Conservation (phyloP, 2,888 invertebrate species). For the Pogonocherus hispidulus region DNA sequence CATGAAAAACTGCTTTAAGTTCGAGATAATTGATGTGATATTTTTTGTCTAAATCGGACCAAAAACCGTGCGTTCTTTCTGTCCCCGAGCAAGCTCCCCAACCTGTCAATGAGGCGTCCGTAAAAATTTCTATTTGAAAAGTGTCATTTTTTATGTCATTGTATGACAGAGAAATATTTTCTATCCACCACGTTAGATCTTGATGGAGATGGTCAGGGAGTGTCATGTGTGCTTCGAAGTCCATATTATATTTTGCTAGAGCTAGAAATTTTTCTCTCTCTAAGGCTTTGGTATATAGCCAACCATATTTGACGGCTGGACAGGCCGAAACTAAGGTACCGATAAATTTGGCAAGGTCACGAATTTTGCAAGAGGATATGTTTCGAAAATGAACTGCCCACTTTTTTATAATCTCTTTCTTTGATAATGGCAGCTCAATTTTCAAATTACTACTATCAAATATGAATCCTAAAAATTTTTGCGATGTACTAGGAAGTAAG, state of each 20-base stretch:
- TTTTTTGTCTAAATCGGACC: not conserved
- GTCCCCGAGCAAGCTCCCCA: not conserved
- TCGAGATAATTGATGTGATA: not conserved
- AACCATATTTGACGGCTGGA: slow-evolving; percentile 25
- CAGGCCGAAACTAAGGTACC: slow-evolving; percentile 27
- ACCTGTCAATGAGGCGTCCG: slow-evolving; percentile 30
- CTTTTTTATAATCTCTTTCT: slow-evolving; percentile 1
- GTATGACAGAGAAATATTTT: not conserved
- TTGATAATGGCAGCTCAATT: slow-evolving; percentile 11
- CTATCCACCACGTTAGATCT: slow-evolving; percentile 28
- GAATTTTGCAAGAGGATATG: not conserved
- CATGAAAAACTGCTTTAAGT: not conserved
- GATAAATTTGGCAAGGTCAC: slow-evolving; percentile 20
- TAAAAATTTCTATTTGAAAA: slow-evolving; percentile 36
- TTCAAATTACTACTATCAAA: not conserved
- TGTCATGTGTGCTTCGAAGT: slow-evolving; percentile 18
- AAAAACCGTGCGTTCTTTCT: not conserved
- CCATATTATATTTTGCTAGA: slow-evolving; percentile 19
- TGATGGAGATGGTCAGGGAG: not conserved
- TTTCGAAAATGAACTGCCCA: not conserved
- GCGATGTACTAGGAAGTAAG: slow-evolving; percentile 15
- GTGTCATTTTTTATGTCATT: slow-evolving; percentile 13
- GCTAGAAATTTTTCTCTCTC: slow-evolving; percentile 41
- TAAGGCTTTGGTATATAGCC: slow-evolving; percentile 29
- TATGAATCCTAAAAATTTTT: slow-evolving; percentile 19